Evolutionary conservation across 1,140 invertebrate genomes (phyloP).

Genomic region (Aphis gossypii): DNA sequence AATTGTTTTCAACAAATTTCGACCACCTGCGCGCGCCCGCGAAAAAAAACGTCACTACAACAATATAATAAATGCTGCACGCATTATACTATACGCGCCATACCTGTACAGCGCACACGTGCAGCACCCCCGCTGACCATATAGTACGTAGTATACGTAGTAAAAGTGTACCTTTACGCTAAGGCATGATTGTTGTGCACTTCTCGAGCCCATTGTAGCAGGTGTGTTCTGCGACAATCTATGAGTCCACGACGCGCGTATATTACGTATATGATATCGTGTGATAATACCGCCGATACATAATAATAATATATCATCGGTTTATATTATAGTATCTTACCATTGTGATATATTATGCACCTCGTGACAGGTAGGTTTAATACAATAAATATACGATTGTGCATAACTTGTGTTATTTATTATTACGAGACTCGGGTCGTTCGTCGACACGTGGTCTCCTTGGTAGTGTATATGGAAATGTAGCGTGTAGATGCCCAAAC

Average conservation of each 20-base stretch:
- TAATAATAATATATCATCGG: neutral
- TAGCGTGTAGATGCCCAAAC: neutral
- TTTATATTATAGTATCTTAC: neutral
- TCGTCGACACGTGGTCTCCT: neutral
- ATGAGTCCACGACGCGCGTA: neutral
- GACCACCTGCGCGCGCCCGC: neutral
- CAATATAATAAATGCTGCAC: neutral
- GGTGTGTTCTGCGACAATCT: neutral
- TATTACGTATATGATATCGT: neutral
- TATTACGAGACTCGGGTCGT: neutral
- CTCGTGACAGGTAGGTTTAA: neutral
- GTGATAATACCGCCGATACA: neutral
- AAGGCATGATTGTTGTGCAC: neutral
- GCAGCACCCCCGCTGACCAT: neutral
- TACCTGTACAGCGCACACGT: neutral
- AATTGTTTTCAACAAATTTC: slow-evolving; percentile 21
- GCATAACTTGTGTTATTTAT: neutral
- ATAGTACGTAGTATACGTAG: neutral
- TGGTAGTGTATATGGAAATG: no score
- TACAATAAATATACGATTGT: neutral
- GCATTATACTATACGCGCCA: neutral
- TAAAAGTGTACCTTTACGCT: neutral
- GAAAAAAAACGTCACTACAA: slow-evolving; percentile 1
- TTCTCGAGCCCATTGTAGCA: neutral
- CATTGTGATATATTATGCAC: neutral